Percentiles rank a stretch among this genome's conserved stretches.
These are phyloP conservation scores for Aphidius gifuensis DNA, from an alignment of 1,140 invertebrate species.

Conservation along the genomic window DNA sequence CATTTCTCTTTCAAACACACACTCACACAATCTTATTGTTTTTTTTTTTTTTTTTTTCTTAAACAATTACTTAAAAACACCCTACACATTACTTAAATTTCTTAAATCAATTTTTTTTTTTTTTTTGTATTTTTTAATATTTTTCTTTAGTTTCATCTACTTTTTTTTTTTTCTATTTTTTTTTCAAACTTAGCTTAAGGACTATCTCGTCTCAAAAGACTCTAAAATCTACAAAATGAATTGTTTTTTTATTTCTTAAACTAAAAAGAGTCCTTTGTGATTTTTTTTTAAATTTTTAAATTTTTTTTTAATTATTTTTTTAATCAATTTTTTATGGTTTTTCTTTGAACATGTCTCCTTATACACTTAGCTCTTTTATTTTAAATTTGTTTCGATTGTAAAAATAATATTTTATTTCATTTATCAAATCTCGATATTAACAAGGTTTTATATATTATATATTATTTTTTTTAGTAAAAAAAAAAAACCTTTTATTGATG, in stretches of 20 bases:
- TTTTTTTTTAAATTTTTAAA: slow-evolving; percentile 14
- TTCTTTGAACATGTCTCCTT: slow-evolving; percentile 15
- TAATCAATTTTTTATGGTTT: slow-evolving; percentile 32
- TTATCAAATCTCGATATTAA: neutral
- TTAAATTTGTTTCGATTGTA: slow-evolving; percentile 24
- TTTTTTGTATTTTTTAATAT: slow-evolving; percentile 5
- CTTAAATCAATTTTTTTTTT: slow-evolving; percentile 23
- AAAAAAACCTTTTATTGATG: too few relatives aligned
- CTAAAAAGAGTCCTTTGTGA: slow-evolving; percentile 8
- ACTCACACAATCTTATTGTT: slow-evolving; percentile 12
- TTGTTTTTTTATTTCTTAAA: slow-evolving; percentile 19
- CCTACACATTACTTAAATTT: slow-evolving; percentile 39
- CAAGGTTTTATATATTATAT: too few relatives aligned
- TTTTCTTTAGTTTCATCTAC: slow-evolving; percentile 7
- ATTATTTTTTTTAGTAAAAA: too few relatives aligned
- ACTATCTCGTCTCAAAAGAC: slow-evolving; percentile 19
- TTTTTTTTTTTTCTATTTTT: slow-evolving; percentile 15
- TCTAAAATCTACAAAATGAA: slow-evolving; percentile 27
- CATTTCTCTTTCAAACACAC: slow-evolving; percentile 24
- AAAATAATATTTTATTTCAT: slow-evolving; percentile 7
- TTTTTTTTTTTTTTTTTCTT: slow-evolving; percentile 32
- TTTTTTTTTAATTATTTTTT: slow-evolving; percentile 23
- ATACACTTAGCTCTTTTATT: slow-evolving; percentile 9
- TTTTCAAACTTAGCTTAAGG: slow-evolving; percentile 22
- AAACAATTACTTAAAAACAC: slow-evolving; percentile 49